Conservation (phyloP, 2,113 vertebrate genomes). For the Nasalis larvatus region DNA sequence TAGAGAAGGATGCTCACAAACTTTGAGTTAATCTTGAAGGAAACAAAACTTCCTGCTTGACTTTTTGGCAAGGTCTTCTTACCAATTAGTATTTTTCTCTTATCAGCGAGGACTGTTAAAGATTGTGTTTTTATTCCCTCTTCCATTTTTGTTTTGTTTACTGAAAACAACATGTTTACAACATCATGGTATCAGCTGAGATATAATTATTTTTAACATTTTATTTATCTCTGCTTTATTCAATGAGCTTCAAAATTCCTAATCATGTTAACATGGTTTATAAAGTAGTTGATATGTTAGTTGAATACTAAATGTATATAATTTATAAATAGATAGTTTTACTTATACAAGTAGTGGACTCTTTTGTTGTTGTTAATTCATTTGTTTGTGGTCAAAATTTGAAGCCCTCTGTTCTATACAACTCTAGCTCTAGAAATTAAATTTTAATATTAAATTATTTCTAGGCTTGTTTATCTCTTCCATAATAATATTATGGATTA, state of each 20-base stretch:
- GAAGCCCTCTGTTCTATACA: background rate
- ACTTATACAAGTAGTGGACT: background rate
- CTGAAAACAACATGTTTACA: background rate
- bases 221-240: background rate
- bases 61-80: background rate
- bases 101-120: background rate
- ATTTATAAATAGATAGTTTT: background rate
- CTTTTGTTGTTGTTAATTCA: background rate
- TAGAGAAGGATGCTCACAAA: background rate
- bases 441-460: background rate
- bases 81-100: background rate
- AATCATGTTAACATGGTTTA: background rate
- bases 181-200: background rate
- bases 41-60: background rate
- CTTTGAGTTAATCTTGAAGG: background rate
- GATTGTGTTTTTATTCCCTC: background rate
- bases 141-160: background rate
- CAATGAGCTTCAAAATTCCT: background rate
- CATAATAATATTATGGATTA: background rate
- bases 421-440: background rate
- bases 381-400: background rate
- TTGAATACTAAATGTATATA: background rate
- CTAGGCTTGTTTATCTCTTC: background rate
- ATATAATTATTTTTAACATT: constrained; percentile 4
- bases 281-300: background rate